Evolutionary conservation across 23 tunicate genomes (phyloP).

Genomic region (Oikopleura dioica): DNA sequence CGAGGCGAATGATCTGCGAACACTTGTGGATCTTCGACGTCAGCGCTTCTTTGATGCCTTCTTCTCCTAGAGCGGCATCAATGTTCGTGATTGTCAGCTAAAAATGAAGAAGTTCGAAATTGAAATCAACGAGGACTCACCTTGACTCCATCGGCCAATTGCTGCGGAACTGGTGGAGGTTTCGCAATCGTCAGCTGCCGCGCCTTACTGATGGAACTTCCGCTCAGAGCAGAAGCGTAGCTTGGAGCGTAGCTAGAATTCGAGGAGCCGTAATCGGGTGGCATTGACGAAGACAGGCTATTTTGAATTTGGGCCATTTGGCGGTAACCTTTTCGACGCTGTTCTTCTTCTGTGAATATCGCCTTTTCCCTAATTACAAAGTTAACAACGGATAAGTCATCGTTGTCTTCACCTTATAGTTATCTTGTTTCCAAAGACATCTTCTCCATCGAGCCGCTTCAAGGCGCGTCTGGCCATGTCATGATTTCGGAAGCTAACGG

Average conservation of each 20-base stretch:
- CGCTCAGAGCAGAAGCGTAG: too few relatives aligned
- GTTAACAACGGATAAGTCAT: too few relatives aligned
- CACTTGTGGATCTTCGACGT: conserved; percentile 7
- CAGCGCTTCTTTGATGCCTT: conserved; percentile 29
- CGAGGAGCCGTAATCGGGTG: too few relatives aligned
- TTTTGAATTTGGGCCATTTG: not conserved
- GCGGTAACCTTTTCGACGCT: not conserved
- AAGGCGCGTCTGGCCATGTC: conserved; percentile 33
- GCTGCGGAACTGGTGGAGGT: conserved; percentile 15
- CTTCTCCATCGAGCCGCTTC: conserved; percentile 42
- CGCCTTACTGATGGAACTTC: too few relatives aligned
- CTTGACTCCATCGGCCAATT: not conserved
- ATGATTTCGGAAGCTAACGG: conserved; percentile 19
- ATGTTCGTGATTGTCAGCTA: conserved; percentile 53
- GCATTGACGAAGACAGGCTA: too few relatives aligned
- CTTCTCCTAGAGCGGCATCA: conserved; percentile 43
- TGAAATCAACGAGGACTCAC: not conserved
- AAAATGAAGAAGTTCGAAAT: conserved; percentile 13
- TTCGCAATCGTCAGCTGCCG: too few relatives aligned
- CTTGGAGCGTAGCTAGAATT: too few relatives aligned
- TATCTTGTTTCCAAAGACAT: conserved; percentile 28
- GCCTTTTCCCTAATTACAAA: too few relatives aligned
- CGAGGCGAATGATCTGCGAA: conserved; percentile 23
- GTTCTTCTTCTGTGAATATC: too few relatives aligned
- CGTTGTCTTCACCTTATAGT: conserved; percentile 16